These are phyloP conservation scores for Tanypteryx hageni DNA, from an alignment of 2,888 invertebrate genomes.

Conservation along the genomic window DNA sequence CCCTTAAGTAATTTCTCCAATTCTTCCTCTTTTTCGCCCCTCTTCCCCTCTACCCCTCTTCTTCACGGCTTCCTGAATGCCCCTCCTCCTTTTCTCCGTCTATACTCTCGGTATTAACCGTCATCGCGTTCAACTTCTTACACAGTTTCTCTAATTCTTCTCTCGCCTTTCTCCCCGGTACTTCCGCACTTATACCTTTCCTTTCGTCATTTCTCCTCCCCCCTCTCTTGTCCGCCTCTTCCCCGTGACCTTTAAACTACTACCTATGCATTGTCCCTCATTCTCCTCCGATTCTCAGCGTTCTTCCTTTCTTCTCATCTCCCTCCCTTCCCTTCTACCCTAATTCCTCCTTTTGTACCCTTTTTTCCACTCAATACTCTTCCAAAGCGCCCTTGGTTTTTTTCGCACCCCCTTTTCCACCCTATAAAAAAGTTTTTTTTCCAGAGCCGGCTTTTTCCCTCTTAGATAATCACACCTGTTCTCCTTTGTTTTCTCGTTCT, in stretches of 20 bases:
- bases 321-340: neutral
- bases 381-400: neutral
- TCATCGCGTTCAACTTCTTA: too few species aligned
- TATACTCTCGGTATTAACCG: too few species aligned
- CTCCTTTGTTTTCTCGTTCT: neutral
- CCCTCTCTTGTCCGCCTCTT: neutral
- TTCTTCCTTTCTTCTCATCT: neutral
- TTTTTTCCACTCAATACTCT: neutral
- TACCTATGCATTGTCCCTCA: neutral
- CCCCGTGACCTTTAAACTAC: neutral
- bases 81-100: too few species aligned
- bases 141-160: too few species aligned
- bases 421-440: neutral
- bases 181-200: too few species aligned
- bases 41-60: too few species aligned
- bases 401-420: neutral
- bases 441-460: neutral
- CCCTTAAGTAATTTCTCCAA: neutral
- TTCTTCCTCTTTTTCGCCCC: neutral
- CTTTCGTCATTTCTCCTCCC: too few species aligned
- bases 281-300: neutral
- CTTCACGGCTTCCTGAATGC: too few species aligned
- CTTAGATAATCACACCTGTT: slow-evolving; percentile 18
- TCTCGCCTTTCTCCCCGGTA: too few species aligned
- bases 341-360: neutral